A percentile compares a stretch with the other conserved stretches of the same genome.
These are phyloP conservation scores for Lepeophtheirus salmonis DNA, from an alignment of 1,140 invertebrate genomes.

Conservation along the genomic window DNA sequence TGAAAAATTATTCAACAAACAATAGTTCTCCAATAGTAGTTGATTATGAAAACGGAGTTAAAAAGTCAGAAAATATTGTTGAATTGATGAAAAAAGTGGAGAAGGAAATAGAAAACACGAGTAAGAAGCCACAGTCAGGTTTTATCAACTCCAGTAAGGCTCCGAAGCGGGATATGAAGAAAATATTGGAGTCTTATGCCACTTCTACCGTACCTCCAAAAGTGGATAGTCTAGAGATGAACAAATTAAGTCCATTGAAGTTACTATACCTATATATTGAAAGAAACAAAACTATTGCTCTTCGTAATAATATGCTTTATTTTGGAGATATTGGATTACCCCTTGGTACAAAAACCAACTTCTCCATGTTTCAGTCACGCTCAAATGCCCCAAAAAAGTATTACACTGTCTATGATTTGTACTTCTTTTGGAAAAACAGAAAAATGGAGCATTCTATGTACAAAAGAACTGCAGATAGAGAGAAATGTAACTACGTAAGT, in stretches of 20 bases:
- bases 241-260: neutral
- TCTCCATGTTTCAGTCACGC: neutral
- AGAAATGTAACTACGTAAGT: neutral
- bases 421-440: neutral
- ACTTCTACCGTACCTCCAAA: neutral
- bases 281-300: neutral
- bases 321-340: neutral
- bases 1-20: no score
- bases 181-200: neutral
- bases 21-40: no score
- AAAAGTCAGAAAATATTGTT: no score
- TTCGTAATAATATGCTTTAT: neutral
- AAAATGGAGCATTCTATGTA: neutral
- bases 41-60: no score
- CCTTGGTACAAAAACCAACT: neutral
- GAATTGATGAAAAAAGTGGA: neutral
- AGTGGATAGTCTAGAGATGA: neutral
- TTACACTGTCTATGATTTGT: neutral
- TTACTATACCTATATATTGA: neutral
- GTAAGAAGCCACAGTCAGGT: neutral
- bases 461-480: neutral
- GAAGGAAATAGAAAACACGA: neutral
- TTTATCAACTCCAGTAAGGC: neutral
- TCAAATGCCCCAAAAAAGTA: neutral
- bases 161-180: neutral